These are phyloP conservation scores for Sarcophaga subvicina DNA, from an alignment of 2,888 invertebrate species.

Conservation along the genomic window DNA sequence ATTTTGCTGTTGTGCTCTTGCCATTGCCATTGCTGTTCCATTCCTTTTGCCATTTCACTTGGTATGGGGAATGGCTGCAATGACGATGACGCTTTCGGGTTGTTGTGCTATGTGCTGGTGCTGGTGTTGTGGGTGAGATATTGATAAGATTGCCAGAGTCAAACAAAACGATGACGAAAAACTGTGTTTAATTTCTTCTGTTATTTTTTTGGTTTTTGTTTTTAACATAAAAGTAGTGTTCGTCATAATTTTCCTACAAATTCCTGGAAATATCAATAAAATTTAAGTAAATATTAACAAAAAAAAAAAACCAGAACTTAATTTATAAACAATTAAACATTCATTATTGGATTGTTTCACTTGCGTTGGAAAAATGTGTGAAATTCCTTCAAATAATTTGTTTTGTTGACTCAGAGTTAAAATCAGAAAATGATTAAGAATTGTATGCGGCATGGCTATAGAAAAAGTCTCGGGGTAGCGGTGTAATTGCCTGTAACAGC, in stretches of 20 bases:
- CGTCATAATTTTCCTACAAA: constrained; percentile 40
- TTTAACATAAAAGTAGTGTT: constrained; percentile 47
- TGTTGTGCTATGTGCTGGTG: not conserved
- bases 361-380: constrained; percentile 2
- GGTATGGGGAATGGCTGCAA: too few relatives aligned
- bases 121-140: constrained; percentile 34
- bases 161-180: constrained; percentile 59
- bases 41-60: too few relatives aligned
- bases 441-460: too few relatives aligned
- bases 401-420: constrained; percentile 4
- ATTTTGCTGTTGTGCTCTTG: too few relatives aligned
- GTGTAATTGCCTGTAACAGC: too few relatives aligned
- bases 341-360: not conserved
- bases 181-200: constrained; percentile 8
- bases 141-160: constrained; percentile 63
- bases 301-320: not conserved
- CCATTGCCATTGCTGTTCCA: too few relatives aligned
- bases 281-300: constrained; percentile 63
- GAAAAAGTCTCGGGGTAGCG: too few relatives aligned
- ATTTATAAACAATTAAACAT: constrained; percentile 49
- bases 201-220: not conserved
- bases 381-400: constrained; percentile 3
- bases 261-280: constrained; percentile 68
- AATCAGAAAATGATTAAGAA: not conserved
- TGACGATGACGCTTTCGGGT: too few relatives aligned